Conservation (phyloP, 2,113 vertebrate genomes). For the Tringa solitaria region DNA sequence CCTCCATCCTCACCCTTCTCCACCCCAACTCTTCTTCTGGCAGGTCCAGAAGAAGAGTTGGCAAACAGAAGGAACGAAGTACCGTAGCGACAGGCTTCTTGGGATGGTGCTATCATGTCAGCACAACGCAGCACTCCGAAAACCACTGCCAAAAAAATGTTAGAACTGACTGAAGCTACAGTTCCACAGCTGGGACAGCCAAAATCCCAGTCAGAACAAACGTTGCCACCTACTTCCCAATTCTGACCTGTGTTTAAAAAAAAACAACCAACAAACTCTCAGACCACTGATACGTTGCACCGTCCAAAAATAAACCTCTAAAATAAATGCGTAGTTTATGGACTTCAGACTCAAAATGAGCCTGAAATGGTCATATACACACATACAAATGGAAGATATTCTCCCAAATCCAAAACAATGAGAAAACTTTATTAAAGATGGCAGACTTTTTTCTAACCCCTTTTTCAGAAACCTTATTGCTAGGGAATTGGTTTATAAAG, state of each 20-base stretch:
- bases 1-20: not conserved
- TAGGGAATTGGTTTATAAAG: not conserved
- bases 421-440: not conserved
- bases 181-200: not conserved
- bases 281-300: not conserved
- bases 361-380: not conserved
- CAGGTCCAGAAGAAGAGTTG: not conserved
- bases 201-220: not conserved
- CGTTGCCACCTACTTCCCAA: not conserved
- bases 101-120: not conserved
- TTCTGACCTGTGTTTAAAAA: not conserved
- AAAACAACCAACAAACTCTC: not conserved
- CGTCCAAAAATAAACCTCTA: not conserved
- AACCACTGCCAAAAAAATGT: not conserved
- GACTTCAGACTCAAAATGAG: not conserved
- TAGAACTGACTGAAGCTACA: not conserved
- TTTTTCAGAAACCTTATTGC: not conserved
- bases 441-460: not conserved
- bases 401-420: not conserved
- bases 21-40: not conserved
- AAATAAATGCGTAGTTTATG: not conserved
- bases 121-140: not conserved
- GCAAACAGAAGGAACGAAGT: rapidly evolving
- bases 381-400: not conserved
- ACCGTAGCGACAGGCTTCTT: rapidly evolving